These are phyloP conservation scores for Linhomoeus sp. DNA, from an alignment of 2,888 invertebrate genomes.

Conservation along the genomic window DNA sequence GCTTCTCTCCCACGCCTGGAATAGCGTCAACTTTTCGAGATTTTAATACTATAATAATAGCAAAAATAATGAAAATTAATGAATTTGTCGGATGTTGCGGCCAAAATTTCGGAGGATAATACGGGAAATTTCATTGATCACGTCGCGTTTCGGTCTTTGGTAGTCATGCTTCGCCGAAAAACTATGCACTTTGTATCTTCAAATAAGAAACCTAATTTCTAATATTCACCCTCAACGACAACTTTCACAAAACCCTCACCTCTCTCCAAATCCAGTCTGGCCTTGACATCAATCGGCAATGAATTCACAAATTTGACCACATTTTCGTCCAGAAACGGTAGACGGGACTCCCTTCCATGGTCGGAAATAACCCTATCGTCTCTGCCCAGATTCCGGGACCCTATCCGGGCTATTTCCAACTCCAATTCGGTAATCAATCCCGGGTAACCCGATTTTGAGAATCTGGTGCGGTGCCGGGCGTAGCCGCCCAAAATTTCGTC, in stretches of 20 bases:
- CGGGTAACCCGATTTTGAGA: conserved; percentile 24
- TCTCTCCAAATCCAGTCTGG: conserved; percentile 36
- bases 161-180: no score
- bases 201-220: no score
- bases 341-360: conserved; percentile 52
- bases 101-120: no score
- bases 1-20: conserved; percentile 77
- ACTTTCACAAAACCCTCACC: no score
- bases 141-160: no score
- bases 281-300: conserved; percentile 34
- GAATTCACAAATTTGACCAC: conserved; percentile 36
- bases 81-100: no score
- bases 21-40: no score
- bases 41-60: no score
- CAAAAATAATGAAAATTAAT: no score
- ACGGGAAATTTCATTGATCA: no score
- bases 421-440: conserved; percentile 38
- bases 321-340: conserved; percentile 44
- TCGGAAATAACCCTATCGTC: conserved; percentile 76
- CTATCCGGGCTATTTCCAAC: conserved; percentile 63
- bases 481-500: conserved; percentile 94
- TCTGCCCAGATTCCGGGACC: conserved; percentile 70
- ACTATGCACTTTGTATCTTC: no score
- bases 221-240: no score
- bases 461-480: conserved; percentile 54